A percentile compares a stretch with the other conserved stretches of the same genome.
phyloP scores from a whole-genome alignment of 1,140 invertebrate genomes.

The Solen grandis region DNA sequence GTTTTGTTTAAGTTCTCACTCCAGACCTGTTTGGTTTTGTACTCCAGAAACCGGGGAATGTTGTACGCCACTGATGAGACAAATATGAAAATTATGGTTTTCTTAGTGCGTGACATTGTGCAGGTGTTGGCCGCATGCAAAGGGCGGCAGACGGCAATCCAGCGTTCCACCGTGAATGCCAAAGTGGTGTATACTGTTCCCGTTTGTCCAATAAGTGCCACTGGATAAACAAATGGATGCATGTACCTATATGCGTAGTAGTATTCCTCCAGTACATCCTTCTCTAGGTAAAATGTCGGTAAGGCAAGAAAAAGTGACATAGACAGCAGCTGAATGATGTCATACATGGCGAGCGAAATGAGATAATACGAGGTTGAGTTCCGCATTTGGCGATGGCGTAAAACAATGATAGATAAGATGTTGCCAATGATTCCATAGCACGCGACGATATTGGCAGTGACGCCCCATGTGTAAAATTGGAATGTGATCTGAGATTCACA shows the following conservation, averaged over 20 bases:
- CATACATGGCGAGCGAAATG: constrained; percentile 77
- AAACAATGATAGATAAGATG: constrained; percentile 76
- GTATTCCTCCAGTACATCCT: constrained; percentile 88
- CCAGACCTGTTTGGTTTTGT: constrained; percentile 43
- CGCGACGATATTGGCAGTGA: constrained; percentile 86
- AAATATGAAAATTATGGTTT: constrained; percentile 85
- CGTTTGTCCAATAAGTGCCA: constrained; percentile 87
- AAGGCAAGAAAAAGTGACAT: constrained; percentile 87
- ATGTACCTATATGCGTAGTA: constrained; percentile 80
- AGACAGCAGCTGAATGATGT: constrained; percentile 84
- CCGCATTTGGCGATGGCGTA: constrained; percentile 75
- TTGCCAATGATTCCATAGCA: constrained; percentile 80
- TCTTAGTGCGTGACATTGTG: constrained; percentile 84
- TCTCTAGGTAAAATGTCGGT: constrained; percentile 90
- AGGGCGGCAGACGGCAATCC: constrained; percentile 89
- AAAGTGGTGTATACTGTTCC: constrained; percentile 93
- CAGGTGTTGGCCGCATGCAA: constrained; percentile 90
- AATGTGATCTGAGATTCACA: constrained; percentile 53
- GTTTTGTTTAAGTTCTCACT: constrained; percentile 48
- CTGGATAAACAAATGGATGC: constrained; percentile 82
- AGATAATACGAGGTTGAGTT: constrained; percentile 78
- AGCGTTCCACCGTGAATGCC: constrained; percentile 89
- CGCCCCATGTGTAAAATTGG: constrained; percentile 73
- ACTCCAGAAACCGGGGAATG: constrained; percentile 83
- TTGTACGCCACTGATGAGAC: constrained; percentile 86